Evolutionary conservation across 2,797 vertebrate genomes (phyloP), one percentile per base, ranked within the genome.

Genomic region (Cyprinella venusta): DNA sequence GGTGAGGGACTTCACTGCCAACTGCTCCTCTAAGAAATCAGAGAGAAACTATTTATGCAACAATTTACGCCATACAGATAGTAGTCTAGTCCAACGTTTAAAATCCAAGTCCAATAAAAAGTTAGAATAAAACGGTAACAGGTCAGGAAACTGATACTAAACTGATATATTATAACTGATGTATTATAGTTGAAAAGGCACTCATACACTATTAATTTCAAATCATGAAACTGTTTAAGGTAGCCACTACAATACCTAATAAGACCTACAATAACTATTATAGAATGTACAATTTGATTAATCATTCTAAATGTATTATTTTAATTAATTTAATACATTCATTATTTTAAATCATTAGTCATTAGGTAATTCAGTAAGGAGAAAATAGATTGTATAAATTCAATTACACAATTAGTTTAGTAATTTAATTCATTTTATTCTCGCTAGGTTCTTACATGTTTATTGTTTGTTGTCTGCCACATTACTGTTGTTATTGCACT

Each of bases 11-110:
- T 91, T 95, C 91, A 94, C 87, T 87, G 91, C 90, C 85, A 90
- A 80, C 86, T 88, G 90, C 88, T 92, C 90, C 91, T 93, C 95
- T 94, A 87, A 70, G 76, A 87, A 90, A 92, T 90, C 76, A 85
- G 56, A 91, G 87, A 90, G 59, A 87, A 88, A 84, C 18, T 8
- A 64, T 54, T 76, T 81, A 61, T 68, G 70, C n/a, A 64, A 71
- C 50, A 69, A 63, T 52, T 45, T 69, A 69, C 40, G 13, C 24
- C 61, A 82, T 63, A 21, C 33, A 56, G 18, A n/a, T 40, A 52
- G 30, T 36, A 19, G 26, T 61, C 8, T 24, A 33, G 33, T 38
- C 45, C 38, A 68, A 68, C 24, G 5, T 40, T 54, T 54, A 38
- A 50, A 67, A 54, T 30, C 16, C 13, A 38, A 80, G 52, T 48